Base-by-base conservation (phyloP, 1,140 invertebrate genomes). In the Mercenaria mercenaria region DNA sequence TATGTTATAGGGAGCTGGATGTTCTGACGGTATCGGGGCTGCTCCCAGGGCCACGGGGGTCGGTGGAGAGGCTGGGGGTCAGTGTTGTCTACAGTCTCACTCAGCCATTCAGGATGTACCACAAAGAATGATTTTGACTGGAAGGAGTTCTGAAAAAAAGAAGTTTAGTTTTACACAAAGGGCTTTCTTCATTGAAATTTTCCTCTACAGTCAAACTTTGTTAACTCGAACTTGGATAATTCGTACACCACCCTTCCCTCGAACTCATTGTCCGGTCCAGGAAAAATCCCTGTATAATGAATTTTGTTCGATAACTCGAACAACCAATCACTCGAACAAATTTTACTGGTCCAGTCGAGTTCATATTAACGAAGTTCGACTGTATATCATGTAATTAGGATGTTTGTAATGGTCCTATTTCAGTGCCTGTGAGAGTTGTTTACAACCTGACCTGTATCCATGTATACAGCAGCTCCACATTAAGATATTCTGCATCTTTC, bases 1-100 rank as follows among this genome's bases (percentile, higher is more conserved):
- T 86, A 81, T 11, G 88, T 89, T 50, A 89, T 89, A 15, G 88
- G 88, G 23, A 72, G 15, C 50, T 89, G 88, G 43, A 93, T 76
- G 61, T 93, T 93, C 59, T 91, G 82, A 52, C 91, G 82, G 80
- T 92, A 92, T 6, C 92, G 86, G n/a, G 92, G 92, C 52, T 93
- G 92, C 89, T 93, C 92, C 91, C 92, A 93, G 20, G 92, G 89
- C 92, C 92, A 93, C 29, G 92, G 92, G 4, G 91, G 90, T 8
- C 92, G 76, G 69, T 89, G 52, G 6, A 93, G 91, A 47, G 92
- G 92, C 26, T 91, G 69, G 3, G 91, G 83, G 8, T 82, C 64
- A 0, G 87, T 89, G 56, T 89, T 84, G n/a, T 90, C 74, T 15
- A 87, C 88, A 4, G 29, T 47, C 50, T 93, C 92, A 20, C 90